These are phyloP conservation scores for Oryzias sinensis DNA, from an alignment of 2,797 vertebrate genomes.

Conservation along the genomic window DNA sequence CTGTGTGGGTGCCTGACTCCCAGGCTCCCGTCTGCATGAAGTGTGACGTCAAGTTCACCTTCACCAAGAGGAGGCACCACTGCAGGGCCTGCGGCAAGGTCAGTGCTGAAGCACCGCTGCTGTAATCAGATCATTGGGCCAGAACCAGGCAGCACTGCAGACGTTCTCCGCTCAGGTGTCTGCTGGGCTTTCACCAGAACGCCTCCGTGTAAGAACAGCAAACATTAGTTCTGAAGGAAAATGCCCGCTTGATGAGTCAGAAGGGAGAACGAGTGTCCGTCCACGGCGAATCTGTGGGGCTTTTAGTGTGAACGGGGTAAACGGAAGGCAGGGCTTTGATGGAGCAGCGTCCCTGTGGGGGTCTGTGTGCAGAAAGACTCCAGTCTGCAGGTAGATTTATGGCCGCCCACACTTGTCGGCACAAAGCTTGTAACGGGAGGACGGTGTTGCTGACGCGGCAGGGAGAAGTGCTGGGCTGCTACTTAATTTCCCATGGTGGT, in stretches of 20 bases:
- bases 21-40: slow-evolving; percentile 98
- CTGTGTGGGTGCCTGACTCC: slow-evolving; percentile 97
- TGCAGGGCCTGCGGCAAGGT: slow-evolving; percentile 99
- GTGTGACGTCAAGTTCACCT: slow-evolving; percentile 96
- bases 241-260: no score
- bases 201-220: no score
- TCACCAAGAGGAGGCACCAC: slow-evolving; percentile 98
- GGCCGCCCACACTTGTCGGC: slow-evolving; percentile 30
- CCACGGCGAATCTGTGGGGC: neutral
- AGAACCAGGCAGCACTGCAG: neutral
- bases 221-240: no score
- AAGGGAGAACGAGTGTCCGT: no score
- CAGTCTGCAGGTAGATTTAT: slow-evolving; percentile 20
- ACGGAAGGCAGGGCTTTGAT: slow-evolving; percentile 14
- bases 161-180: neutral
- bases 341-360: slow-evolving; percentile 9
- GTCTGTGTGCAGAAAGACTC: slow-evolving; percentile 17
- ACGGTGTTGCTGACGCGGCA: slow-evolving; percentile 60
- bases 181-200: neutral
- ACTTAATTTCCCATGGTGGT: slow-evolving; percentile 73
- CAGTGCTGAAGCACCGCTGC: slow-evolving; percentile 48
- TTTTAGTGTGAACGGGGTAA: slow-evolving; percentile 10
- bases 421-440: slow-evolving; percentile 24
- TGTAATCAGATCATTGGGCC: neutral
- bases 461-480: slow-evolving; percentile 52